A percentile compares a stretch with the other conserved stretches of the same genome.
phyloP scores from a whole-genome alignment of 1,140 invertebrate species.

The Armadillidium nasatum region DNA sequence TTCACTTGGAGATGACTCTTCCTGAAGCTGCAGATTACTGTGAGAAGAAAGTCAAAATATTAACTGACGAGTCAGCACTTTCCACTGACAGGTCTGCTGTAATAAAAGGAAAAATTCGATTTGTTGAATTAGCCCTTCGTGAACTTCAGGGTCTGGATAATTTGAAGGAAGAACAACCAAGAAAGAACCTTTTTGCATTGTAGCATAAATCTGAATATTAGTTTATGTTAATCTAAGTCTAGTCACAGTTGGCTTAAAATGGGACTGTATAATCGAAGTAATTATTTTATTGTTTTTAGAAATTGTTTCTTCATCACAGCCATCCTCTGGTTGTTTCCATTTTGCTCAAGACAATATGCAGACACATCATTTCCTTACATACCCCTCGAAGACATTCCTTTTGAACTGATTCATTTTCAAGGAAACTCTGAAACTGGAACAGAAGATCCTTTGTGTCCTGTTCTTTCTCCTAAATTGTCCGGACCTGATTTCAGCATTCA shows the following conservation, averaged over 20 bases:
- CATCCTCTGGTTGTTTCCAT: constrained; percentile 25
- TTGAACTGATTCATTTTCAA: constrained; percentile 27
- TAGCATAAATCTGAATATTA: not conserved
- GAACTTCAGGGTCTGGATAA: not conserved
- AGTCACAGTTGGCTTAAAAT: too few relatives aligned
- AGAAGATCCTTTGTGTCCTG: constrained; percentile 28
- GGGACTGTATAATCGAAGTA: too few relatives aligned
- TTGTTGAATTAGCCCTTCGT: constrained; percentile 24
- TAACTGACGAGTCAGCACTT: not conserved
- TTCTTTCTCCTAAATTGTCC: constrained; percentile 26
- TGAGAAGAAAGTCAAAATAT: constrained; percentile 22
- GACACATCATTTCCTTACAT: constrained; percentile 30
- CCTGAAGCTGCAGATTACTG: constrained; percentile 9
- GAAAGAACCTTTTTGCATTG: not conserved
- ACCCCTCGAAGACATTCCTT: constrained; percentile 19
- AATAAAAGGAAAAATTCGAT: constrained; percentile 26
- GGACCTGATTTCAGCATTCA: not conserved
- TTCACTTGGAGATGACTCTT: constrained; percentile 20
- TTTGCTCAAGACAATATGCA: constrained; percentile 25
- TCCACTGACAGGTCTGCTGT: constrained; percentile 29
- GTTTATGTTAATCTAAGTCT: too few relatives aligned
- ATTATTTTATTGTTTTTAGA: too few relatives aligned
- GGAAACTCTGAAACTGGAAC: constrained; percentile 4
- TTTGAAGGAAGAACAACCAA: not conserved
- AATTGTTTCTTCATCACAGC: too few relatives aligned